Evolutionary conservation across 2,113 vertebrate species (phyloP), one percentile per base, ranked within the genome.

Genomic region (Macheiramphus alcinus): DNA sequence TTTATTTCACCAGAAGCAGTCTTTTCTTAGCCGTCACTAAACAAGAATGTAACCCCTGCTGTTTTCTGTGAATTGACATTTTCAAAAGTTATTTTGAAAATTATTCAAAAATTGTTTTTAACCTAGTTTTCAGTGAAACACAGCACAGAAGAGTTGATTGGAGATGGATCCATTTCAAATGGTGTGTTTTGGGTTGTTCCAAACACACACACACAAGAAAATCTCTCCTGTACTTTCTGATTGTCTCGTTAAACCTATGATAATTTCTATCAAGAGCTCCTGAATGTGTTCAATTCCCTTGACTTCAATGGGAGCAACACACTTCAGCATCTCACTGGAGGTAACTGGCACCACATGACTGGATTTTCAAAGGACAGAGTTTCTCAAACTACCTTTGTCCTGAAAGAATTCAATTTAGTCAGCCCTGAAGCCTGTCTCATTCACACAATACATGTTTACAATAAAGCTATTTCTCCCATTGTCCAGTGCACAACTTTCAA

Each of bases 401-500:
- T 47, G 38, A 88, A 92, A 91, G 75, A 97, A 95, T 90, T 62
- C 53, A 62, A 82, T 95, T 89, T 83, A 82, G 72, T 47, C 70
- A 72, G 58, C 73, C 91, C 56, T 3, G 12, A 96, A 95, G 96
- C 53, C 79, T 50, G 61, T 65, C 80, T 94, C 26, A 48, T 89
- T 80, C 42, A 36, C 81, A 62, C 61, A 73, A 87, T 89, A 86
- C 74, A 55, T 86, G 94, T 95, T 98, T 96, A 96, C 86, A 86
- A 72, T 50, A 94, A 92, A 91, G 75, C 94, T 81, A 40, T 96
- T 97, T 97, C 73, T 95, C 75, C 93, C 90, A 72, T 86, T 97
- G 93, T 97, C 96, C 96, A 94, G 81, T 11, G 42, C 86, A 95
- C 71, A 97, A 61, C 93, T 98, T 97, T 94, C 80, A 96, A 94